Percentiles rank a stretch among this genome's conserved stretches.
Evolutionary conservation across 2,113 vertebrate genomes (phyloP).

Genomic region (Phoxinus phoxinus): DNA sequence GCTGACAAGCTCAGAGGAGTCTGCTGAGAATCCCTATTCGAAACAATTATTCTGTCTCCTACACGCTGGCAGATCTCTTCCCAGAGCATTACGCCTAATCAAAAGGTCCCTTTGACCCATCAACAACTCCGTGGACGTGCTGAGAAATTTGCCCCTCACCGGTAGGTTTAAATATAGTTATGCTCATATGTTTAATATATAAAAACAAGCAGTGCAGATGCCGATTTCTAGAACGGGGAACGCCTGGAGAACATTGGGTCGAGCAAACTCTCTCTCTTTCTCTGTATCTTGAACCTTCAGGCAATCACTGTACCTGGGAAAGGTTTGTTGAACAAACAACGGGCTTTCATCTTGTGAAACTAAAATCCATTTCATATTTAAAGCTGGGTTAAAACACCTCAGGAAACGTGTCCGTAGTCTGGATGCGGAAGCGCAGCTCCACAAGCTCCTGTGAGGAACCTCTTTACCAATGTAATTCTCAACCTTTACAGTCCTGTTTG

Average conservation of each 20-base stretch:
- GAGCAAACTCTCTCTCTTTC: background rate
- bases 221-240: background rate
- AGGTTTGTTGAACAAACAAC: constrained; percentile 37
- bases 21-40: constrained; percentile 70
- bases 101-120: constrained; percentile 53
- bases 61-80: constrained; percentile 63
- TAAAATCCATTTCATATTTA: constrained; percentile 48
- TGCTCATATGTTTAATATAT: constrained; percentile 18
- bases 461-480: background rate
- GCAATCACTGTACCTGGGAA: constrained; percentile 21
- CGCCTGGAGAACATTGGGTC: background rate
- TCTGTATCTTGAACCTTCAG: background rate
- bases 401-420: background rate
- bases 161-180: background rate
- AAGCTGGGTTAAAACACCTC: constrained; percentile 17
- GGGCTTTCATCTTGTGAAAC: constrained; percentile 34
- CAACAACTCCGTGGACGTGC: background rate
- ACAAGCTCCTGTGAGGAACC: background rate
- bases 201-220: background rate
- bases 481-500: background rate
- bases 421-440: background rate
- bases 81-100: constrained; percentile 63
- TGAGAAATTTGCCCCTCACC: background rate
- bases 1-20: constrained; percentile 67
- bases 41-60: constrained; percentile 70